A percentile compares a stretch with the other conserved stretches of the same genome.
These are phyloP conservation scores for Drosophila pseudoananassae DNA, from an alignment of 1,140 invertebrate genomes.

Conservation along the genomic window DNA sequence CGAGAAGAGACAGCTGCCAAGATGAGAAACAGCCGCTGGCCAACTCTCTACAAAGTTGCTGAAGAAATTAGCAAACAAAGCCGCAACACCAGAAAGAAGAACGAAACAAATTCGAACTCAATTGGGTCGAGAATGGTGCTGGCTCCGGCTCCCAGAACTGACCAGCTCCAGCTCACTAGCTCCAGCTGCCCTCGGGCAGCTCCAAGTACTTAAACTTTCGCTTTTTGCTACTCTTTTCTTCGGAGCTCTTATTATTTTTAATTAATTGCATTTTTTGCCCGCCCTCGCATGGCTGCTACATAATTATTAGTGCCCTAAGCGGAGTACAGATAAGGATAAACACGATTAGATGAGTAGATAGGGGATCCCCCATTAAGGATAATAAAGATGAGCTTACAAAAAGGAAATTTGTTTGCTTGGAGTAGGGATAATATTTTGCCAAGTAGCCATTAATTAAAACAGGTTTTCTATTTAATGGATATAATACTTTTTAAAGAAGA, in stretches of 20 bases:
- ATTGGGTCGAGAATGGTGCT: slow-evolving; percentile 36
- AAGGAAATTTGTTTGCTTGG: slow-evolving; percentile 9
- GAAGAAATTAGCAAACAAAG: slow-evolving; percentile 63
- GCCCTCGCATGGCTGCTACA: slow-evolving; percentile 20
- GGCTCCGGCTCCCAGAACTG: slow-evolving; percentile 10
- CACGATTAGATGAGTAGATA: neutral
- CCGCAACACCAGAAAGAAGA: slow-evolving; percentile 34
- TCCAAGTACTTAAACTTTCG: slow-evolving; percentile 44
- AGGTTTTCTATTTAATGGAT: no score
- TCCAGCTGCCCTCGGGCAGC: slow-evolving; percentile 18
- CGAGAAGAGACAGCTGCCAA: slow-evolving; percentile 36
- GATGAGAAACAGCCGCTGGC: slow-evolving; percentile 39
- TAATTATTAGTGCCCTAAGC: slow-evolving; percentile 49
- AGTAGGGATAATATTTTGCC: slow-evolving; percentile 8
- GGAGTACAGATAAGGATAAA: slow-evolving; percentile 10
- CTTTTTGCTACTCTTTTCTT: slow-evolving; percentile 37
- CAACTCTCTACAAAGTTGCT: slow-evolving; percentile 50
- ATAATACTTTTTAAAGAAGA: no score
- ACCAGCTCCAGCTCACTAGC: slow-evolving; percentile 8
- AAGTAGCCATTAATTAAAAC: neutral
- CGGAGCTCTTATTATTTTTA: slow-evolving; percentile 58
- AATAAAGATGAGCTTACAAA: neutral
- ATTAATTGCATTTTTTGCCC: slow-evolving; percentile 56
- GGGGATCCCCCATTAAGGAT: slow-evolving; percentile 1
- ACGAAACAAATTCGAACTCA: slow-evolving; percentile 54